These are phyloP conservation scores for Drosophila melanica DNA, from an alignment of 1,140 invertebrate genomes.

Conservation along the genomic window DNA sequence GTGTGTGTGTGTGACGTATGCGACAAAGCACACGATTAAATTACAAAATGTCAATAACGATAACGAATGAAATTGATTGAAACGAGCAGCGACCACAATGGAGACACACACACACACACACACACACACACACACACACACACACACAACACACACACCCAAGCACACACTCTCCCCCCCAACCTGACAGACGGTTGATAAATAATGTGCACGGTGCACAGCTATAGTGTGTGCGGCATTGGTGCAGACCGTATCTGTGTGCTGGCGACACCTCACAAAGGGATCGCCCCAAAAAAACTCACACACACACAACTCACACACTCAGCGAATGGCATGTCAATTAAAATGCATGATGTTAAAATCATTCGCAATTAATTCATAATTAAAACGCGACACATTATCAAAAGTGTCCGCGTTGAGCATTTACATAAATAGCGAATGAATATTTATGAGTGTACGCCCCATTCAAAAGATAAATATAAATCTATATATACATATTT, in stretches of 20 bases:
- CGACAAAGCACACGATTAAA: slow-evolving; percentile 80
- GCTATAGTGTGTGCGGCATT: slow-evolving; percentile 8
- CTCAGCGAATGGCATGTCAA: slow-evolving; percentile 67
- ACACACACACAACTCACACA: slow-evolving; percentile 5
- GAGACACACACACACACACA: background rate
- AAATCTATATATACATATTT: background rate
- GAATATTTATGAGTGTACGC: slow-evolving; percentile 68
- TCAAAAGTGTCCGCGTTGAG: slow-evolving; percentile 60
- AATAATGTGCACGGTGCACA: slow-evolving; percentile 58
- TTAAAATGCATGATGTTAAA: slow-evolving; percentile 81
- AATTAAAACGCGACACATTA: slow-evolving; percentile 81
- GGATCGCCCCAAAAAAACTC: slow-evolving; percentile 31
- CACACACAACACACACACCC: too few species aligned
- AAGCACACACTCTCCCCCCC: background rate
- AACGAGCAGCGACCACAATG: slow-evolving; percentile 71
- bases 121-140: background rate
- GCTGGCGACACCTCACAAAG: slow-evolving; percentile 54
- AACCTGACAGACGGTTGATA: slow-evolving; percentile 55
- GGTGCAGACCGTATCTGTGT: slow-evolving; percentile 11
- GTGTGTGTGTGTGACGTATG: slow-evolving; percentile 37
- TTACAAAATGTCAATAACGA: slow-evolving; percentile 71
- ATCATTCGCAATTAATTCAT: slow-evolving; percentile 81
- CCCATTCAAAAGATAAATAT: background rate
- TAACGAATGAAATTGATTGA: slow-evolving; percentile 82
- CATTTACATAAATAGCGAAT: slow-evolving; percentile 75